phyloP scores from a whole-genome alignment of 2,113 vertebrate species.

The Percina caprodes region DNA sequence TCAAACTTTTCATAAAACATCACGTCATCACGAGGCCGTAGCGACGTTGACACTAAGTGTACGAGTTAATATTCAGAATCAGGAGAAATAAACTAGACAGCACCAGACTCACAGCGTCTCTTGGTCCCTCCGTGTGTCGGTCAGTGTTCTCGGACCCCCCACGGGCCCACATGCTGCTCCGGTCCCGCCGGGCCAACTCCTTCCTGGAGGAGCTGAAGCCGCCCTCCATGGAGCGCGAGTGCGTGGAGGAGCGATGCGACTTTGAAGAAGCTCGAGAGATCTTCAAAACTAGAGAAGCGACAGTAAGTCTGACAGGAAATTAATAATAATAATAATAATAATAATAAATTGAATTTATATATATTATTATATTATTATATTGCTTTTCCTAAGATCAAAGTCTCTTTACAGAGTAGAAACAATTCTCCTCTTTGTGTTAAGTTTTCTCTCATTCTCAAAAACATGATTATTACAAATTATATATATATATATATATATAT shows the following conservation, averaged over 20 bases:
- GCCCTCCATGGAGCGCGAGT: constrained; percentile 89
- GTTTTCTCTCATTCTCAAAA: no score
- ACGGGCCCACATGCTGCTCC: constrained; percentile 89
- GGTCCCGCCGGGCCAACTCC: constrained; percentile 88
- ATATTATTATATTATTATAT: no score
- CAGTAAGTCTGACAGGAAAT: constrained; percentile 88
- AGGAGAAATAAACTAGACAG: not conserved
- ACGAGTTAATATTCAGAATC: no score
- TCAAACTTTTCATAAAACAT: no score
- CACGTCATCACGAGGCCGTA: no score
- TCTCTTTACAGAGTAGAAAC: no score
- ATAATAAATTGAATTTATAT: no score
- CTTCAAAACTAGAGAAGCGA: constrained; percentile 87
- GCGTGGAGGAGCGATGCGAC: constrained; percentile 88
- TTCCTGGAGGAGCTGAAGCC: constrained; percentile 93
- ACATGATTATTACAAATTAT: no score
- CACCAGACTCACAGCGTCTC: not conserved
- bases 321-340: no score
- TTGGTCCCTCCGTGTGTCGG: not conserved
- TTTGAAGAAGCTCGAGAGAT: constrained; percentile 95
- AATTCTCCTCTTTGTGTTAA: not conserved
- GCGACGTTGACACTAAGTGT: no score
- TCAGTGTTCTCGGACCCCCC: constrained; percentile 88
- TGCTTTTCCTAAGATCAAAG: no score
- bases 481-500: no score